These are phyloP conservation scores for Epizoanthus illoricatus DNA, from an alignment of 92 coral and sea anemone species.

Conservation along the genomic window DNA sequence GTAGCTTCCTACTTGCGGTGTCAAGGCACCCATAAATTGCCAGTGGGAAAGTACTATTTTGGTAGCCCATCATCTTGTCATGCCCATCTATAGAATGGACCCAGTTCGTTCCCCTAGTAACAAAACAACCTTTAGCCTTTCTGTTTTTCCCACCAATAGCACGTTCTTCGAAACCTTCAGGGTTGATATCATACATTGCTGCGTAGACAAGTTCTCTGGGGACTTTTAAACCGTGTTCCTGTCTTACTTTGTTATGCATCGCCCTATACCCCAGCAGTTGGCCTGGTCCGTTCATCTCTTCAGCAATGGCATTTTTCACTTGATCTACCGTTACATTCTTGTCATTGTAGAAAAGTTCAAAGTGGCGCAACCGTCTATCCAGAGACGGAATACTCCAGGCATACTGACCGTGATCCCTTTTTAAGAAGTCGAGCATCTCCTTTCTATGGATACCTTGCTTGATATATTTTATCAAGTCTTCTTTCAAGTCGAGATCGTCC, in stretches of 20 bases:
- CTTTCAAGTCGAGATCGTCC: conserved; percentile 29
- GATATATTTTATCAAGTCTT: conserved; percentile 25
- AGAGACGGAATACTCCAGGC: conserved; percentile 43
- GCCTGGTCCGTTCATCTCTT: conserved; percentile 30
- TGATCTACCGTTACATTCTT: conserved; percentile 2
- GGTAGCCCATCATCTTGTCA: conserved; percentile 4
- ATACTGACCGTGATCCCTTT: conserved; percentile 20
- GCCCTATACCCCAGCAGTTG: conserved; percentile 27
- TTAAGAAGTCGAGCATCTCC: conserved; percentile 33
- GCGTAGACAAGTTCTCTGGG: conserved; percentile 42
- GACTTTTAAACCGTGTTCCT: background rate
- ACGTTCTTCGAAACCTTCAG: conserved; percentile 48
- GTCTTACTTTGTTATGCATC: conserved; percentile 22
- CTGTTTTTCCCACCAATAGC: conserved; percentile 39
- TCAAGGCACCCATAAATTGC: background rate
- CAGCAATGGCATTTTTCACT: conserved; percentile 24
- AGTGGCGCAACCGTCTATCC: conserved; percentile 23
- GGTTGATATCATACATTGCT: conserved; percentile 40
- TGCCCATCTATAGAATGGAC: conserved; percentile 28
- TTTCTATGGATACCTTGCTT: conserved; percentile 21
- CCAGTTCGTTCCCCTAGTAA: conserved; percentile 19
- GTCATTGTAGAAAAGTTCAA: conserved; percentile 34
- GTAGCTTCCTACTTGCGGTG: conserved; percentile 12
- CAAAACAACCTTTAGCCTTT: conserved; percentile 24
- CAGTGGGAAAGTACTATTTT: background rate